phyloP scores from a whole-genome alignment of 1,140 invertebrate species.

The Drosophila cardini region DNA sequence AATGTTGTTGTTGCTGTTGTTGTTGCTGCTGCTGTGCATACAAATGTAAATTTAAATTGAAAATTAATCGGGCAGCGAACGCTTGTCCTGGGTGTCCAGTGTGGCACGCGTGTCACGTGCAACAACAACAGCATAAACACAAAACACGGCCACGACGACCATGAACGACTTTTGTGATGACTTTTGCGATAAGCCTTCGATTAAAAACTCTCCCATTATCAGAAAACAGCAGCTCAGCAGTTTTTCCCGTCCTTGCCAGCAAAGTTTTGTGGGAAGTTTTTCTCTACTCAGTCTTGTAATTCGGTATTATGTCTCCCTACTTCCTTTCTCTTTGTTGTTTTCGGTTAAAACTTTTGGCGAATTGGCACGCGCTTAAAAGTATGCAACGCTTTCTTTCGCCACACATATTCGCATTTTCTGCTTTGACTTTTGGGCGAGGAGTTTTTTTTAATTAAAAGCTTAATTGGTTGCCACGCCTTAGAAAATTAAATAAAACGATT shows the following conservation, averaged over 20 bases:
- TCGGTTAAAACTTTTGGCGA: not conserved
- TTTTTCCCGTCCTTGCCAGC: slow-evolving; percentile 32
- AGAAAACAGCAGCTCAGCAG: slow-evolving; percentile 36
- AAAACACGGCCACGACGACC: slow-evolving; percentile 4
- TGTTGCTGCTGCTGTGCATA: slow-evolving; percentile 56
- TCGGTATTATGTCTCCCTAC: not conserved
- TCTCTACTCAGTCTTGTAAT: slow-evolving; percentile 17
- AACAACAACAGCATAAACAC: not conserved
- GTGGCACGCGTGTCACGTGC: slow-evolving; percentile 20
- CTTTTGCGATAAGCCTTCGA: slow-evolving; percentile 63
- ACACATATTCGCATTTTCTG: not conserved
- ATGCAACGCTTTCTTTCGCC: slow-evolving; percentile 10
- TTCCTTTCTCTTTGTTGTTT: not conserved
- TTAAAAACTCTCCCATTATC: slow-evolving; percentile 56
- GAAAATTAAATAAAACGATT: slow-evolving; percentile 68
- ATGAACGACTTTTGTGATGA: slow-evolving; percentile 36
- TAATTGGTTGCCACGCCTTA: slow-evolving; percentile 57
- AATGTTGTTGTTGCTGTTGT: slow-evolving; percentile 27
- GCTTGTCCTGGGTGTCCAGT: slow-evolving; percentile 27
- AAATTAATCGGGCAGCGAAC: slow-evolving; percentile 62
- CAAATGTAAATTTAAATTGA: slow-evolving; percentile 77
- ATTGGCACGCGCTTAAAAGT: slow-evolving; percentile 10
- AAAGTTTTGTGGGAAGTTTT: slow-evolving; percentile 28
- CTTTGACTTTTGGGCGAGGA: not conserved
- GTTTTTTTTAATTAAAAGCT: slow-evolving; percentile 69